These are phyloP conservation scores for Troglohyphantes excavatus DNA, from an alignment of 2,888 invertebrate genomes.

Conservation along the genomic window DNA sequence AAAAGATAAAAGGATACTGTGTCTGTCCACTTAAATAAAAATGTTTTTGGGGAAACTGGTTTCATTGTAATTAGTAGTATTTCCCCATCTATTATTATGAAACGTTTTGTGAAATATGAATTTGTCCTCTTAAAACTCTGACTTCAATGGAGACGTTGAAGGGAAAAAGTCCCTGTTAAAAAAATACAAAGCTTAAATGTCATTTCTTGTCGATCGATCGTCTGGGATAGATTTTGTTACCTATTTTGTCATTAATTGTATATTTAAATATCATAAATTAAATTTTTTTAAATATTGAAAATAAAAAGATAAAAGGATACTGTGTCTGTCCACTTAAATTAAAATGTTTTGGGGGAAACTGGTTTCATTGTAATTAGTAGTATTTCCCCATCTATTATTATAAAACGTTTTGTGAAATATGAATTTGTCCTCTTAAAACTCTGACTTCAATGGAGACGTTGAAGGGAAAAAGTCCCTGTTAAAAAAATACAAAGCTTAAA, in stretches of 20 bases:
- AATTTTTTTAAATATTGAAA: too few relatives aligned
- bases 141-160: too few relatives aligned
- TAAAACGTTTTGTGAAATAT: constrained; percentile 27
- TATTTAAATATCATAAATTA: too few relatives aligned
- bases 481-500: constrained; percentile 44
- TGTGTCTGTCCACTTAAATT: too few relatives aligned
- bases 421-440: not conserved
- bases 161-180: not conserved
- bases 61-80: constrained; percentile 45
- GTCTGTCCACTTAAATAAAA: constrained; percentile 65
- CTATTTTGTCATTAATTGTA: too few relatives aligned
- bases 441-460: too few relatives aligned
- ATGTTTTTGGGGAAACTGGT: constrained; percentile 29
- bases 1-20: too few relatives aligned
- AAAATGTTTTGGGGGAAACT: constrained; percentile 36
- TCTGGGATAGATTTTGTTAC: not conserved
- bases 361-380: constrained; percentile 52
- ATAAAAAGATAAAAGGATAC: too few relatives aligned
- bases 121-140: not conserved
- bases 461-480: too few relatives aligned
- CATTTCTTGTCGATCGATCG: constrained; percentile 51
- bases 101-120: constrained; percentile 17
- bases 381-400: constrained; percentile 32
- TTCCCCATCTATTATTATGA: constrained; percentile 35
- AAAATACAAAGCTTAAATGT: constrained; percentile 55